Evolutionary conservation across 2,797 vertebrate genomes (phyloP), one percentile per base, ranked within the genome.

Genomic region (Betta splendens): DNA sequence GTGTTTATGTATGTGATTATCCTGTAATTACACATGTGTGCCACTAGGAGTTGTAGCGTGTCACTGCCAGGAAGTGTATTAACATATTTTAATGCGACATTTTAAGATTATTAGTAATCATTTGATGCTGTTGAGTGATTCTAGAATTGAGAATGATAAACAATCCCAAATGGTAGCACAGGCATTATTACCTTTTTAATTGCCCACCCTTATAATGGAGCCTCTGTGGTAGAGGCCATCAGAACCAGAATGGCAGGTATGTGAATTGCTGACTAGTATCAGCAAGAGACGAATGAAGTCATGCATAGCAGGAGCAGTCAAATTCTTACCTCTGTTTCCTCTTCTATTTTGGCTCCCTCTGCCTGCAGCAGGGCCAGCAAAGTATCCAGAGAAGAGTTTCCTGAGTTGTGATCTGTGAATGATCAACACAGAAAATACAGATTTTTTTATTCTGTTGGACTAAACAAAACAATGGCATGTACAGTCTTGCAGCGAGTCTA

Each of bases 311-410:
- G 42, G 16, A 38, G 13, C 4, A 10, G 39, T 1, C 35, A n/a
- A 42, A 45, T 5, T 40, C 89, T 89, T 89, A 99, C 97, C 95
- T 99, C 97, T 0, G 98, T 98, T 86, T 99, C 98, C 55, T 99
- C 98, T 74, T 99, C 98, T 23, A 99, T 96, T 86, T 99, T 98
- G 7, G 98, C 97, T 73, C 98, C 98, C 79, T 99, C 98, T 0
- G 98, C 83, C 85, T 99, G 98, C 55, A 99, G 94, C 35, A 99
- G 89, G 0, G 98, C 98, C 18, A 99, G 85, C 59, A 99, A 76
- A 1, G 92, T 96, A 87, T 99, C 98, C 91, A 98, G 77, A 2
- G 96, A 96, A 21, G 92, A 91, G 9, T 85, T 94, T 52, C 91
- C 94, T 26, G 95, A 94, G 66, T 91, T 94, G 68, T 94, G 91